Evolutionary conservation across 2,113 vertebrate species (phyloP).

Genomic region (Lathamus discolor): DNA sequence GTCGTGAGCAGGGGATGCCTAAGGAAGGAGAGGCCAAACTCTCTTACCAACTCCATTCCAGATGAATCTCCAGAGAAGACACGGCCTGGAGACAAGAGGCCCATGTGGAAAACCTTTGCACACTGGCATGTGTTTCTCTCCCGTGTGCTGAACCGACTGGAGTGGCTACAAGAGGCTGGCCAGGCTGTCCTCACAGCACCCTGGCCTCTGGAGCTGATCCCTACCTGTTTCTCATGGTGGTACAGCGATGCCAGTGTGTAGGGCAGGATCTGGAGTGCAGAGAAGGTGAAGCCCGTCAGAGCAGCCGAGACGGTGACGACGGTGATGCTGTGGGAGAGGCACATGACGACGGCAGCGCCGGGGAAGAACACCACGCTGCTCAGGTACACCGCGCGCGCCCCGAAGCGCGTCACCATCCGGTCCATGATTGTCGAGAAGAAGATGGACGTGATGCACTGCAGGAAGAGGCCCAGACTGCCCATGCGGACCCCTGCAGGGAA

Average conservation of each 20-base stretch:
- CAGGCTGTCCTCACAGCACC: neutral
- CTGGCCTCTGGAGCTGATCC: neutral
- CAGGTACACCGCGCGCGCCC: slow-evolving; percentile 77
- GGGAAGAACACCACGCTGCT: slow-evolving; percentile 82
- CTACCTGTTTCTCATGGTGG: slow-evolving; percentile 84
- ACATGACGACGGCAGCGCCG: slow-evolving; percentile 75
- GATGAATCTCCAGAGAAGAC: neutral
- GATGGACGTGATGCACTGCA: slow-evolving; percentile 84
- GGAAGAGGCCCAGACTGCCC: slow-evolving; percentile 88
- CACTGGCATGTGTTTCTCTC: neutral
- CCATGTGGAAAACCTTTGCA: neutral
- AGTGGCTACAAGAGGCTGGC: neutral
- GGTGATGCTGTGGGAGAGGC: slow-evolving; percentile 77
- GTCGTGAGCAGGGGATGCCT: neutral
- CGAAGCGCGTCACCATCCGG: slow-evolving; percentile 79
- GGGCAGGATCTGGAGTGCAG: slow-evolving; percentile 85
- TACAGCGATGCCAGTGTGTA: slow-evolving; percentile 86
- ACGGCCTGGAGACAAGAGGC: neutral
- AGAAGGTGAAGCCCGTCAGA: slow-evolving; percentile 85
- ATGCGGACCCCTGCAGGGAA: slow-evolving; percentile 79
- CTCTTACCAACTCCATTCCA: neutral
- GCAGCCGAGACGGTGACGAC: slow-evolving; percentile 80
- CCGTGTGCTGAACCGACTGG: neutral
- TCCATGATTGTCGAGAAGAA: slow-evolving; percentile 85
- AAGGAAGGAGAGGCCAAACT: neutral